A percentile compares a stretch with the other conserved stretches of the same genome.
Conservation (phyloP, 2,113 vertebrate species). For the Neofelis nebulosa region DNA sequence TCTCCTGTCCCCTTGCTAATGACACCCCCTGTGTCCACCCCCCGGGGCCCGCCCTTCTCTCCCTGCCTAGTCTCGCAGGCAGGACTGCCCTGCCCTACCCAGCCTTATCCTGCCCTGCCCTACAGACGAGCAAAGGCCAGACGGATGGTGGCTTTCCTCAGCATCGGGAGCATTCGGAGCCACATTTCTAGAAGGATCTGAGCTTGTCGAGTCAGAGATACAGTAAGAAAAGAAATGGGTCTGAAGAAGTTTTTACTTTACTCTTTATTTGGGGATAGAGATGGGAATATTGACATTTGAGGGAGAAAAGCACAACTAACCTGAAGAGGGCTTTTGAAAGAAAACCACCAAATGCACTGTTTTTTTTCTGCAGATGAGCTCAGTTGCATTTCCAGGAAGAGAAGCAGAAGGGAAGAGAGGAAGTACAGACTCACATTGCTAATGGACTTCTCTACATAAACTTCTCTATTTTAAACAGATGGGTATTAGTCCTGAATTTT, state of each 20-base stretch:
- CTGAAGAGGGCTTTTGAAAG: background rate
- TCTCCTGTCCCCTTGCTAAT: background rate
- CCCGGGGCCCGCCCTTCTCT: background rate
- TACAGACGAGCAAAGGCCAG: background rate
- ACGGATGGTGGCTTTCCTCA: rapidly evolving
- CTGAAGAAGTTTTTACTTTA: background rate
- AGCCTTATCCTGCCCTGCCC: background rate
- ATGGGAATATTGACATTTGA: background rate
- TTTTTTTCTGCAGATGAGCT: background rate
- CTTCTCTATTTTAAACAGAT: background rate
- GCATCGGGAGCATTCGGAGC: background rate
- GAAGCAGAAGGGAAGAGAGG: background rate
- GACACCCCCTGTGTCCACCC: too few species aligned
- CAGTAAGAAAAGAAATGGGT: background rate
- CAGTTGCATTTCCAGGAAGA: background rate
- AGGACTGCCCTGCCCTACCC: background rate
- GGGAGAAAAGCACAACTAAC: background rate
- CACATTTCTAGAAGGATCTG: background rate
- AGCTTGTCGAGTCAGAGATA: background rate
- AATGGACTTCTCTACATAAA: background rate
- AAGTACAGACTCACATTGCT: background rate
- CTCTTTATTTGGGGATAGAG: background rate
- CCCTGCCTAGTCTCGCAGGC: background rate
- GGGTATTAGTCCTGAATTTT: background rate
- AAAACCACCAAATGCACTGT: background rate